These are phyloP conservation scores for Athrips mouffetella DNA, from an alignment of 2,888 invertebrate species.

Conservation along the genomic window DNA sequence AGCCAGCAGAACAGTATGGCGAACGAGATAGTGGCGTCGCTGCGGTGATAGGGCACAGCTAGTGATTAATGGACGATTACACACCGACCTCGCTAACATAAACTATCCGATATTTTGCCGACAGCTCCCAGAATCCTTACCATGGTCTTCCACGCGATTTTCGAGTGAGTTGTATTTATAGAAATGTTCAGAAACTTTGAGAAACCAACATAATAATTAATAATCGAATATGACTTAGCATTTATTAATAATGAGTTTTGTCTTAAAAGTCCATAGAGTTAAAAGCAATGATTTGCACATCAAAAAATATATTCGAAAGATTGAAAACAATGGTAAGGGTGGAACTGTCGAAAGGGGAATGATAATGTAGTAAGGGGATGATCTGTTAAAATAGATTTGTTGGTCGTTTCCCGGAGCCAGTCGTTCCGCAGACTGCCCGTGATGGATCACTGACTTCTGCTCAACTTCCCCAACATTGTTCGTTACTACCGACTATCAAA, in stretches of 20 bases:
- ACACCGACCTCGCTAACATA: conserved; percentile 51
- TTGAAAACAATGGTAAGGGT: conserved; percentile 22
- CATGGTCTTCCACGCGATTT: conserved; percentile 12
- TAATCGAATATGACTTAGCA: too few relatives aligned
- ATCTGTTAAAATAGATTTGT: conserved; percentile 73
- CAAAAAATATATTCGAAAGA: too few relatives aligned
- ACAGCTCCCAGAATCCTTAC: conserved; percentile 28
- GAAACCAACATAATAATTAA: too few relatives aligned
- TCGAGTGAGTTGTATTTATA: too few relatives aligned
- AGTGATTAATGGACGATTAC: conserved; percentile 67
- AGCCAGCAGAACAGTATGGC: conserved; percentile 74
- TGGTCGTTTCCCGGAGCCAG: conserved; percentile 53
- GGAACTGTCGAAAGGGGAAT: conserved; percentile 47
- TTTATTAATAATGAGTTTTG: too few relatives aligned
- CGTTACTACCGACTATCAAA: conserved; percentile 25
- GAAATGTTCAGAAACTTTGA: too few relatives aligned
- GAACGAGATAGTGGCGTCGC: conserved; percentile 73
- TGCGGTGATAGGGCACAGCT: conserved; percentile 73
- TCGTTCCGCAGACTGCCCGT: conserved; percentile 58
- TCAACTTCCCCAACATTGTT: conserved; percentile 47
- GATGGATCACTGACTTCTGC: conserved; percentile 69
- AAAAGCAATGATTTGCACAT: too few relatives aligned
- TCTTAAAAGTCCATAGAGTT: too few relatives aligned
- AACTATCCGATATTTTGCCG: conserved; percentile 62
- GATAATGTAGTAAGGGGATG: conserved; percentile 66